Evolutionary conservation across 2,797 vertebrate species (phyloP), one percentile per base, ranked within the genome.

Genomic region (Crypturellus tataupa): DNA sequence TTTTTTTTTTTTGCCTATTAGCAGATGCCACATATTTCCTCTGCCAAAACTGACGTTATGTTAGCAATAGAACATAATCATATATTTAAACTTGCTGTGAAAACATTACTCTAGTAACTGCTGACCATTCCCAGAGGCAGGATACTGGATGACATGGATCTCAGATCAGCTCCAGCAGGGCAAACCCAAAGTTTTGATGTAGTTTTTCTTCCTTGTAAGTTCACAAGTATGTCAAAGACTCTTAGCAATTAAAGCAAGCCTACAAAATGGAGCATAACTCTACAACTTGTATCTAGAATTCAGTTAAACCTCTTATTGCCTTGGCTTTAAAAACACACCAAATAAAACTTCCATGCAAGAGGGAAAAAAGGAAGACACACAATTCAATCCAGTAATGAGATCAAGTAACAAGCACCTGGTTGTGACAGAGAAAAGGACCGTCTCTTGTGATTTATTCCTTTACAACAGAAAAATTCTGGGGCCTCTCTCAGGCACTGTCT

Each of bases 381-480:
- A 37, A 12, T 56, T 71, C 35, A 17, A 33, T 27, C 15, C 29
- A 33, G 67, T 79, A 2, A 25, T 3, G 4, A 76, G 53, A 59
- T 88, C 75, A 83, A 75, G 64, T 91, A 90, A 59, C 63, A 84
- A 95, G 68, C 85, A 87, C 63, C 44, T 82, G 72, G 72, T 75
- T 87, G 65, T 55, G 56, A 94, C 64, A 83, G 4, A 17, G n/a
- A 8, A 84, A 95, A 72, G 62, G 24, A 67, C 14, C 1, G 15
- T 77, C 91, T 90, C 77, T 49, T 71, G 64, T 80, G 91, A 69
- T 90, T 97, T 94, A 77, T 96, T 95, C 65, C 49, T 96, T 92
- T 92, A 87, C 72, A 65, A 6, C 27, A 81, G 77, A 77, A 93
- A 58, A 79, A 42, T 33, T 33, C 25, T 73, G 67, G 55, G 21